Conservation (phyloP, 2,113 vertebrate species). For the Podiceps cristatus region DNA sequence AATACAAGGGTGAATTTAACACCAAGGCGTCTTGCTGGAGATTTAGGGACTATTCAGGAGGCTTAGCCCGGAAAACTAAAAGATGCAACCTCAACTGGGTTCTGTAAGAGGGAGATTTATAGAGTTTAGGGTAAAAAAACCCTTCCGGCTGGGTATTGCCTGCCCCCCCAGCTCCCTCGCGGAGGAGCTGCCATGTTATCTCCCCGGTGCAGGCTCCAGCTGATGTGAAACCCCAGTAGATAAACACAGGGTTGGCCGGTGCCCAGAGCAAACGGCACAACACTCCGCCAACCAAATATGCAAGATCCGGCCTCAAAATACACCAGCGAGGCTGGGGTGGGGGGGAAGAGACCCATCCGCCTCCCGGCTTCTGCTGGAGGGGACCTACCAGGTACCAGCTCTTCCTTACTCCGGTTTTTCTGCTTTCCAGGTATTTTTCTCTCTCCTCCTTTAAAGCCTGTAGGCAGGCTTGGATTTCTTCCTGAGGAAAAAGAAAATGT, state of each 20-base stretch:
- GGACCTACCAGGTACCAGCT: background rate
- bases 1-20: background rate
- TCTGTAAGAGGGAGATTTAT: no score
- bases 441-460: slow-evolving; percentile 45
- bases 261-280: background rate
- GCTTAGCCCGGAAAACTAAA: background rate
- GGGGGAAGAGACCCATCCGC: no score
- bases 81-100: background rate
- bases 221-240: background rate
- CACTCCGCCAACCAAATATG: rapidly evolving
- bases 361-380: background rate
- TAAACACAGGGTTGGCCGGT: background rate
- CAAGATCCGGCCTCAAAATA: background rate
- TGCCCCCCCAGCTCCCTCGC: background rate
- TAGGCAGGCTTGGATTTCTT: slow-evolving; percentile 59
- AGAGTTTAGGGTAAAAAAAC: no score
- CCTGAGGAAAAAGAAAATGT: background rate
- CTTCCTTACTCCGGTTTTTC: background rate
- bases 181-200: background rate
- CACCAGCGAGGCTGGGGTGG: background rate
- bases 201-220: background rate
- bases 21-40: background rate
- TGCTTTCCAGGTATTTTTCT: slow-evolving; percentile 60
- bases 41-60: background rate
- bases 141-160: background rate